Evolutionary conservation across 2,797 vertebrate species (phyloP).

Genomic region (Myotis pilosus): DNA sequence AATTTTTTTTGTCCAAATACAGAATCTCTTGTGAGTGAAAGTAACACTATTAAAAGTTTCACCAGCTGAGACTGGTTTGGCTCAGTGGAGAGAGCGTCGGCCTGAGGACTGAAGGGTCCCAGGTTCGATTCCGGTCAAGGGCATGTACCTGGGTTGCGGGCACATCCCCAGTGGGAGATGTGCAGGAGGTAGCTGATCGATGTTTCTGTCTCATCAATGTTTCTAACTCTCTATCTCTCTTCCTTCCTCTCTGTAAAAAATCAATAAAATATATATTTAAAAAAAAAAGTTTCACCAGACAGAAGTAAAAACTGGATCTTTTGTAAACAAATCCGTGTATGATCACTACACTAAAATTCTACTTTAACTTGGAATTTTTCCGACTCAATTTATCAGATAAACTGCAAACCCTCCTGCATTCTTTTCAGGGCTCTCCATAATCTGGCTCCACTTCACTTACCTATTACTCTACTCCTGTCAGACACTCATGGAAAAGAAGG

Average conservation of each 20-base stretch:
- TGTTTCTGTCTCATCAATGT: no score
- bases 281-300: not conserved
- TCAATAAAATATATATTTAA: no score
- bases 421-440: not conserved
- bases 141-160: no score
- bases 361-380: not conserved
- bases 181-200: no score
- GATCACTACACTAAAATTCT: not conserved
- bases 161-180: no score
- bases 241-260: no score
- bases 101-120: no score
- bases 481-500: not conserved
- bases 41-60: not conserved
- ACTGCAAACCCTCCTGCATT: not conserved
- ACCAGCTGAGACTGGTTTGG: no score
- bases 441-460: not conserved
- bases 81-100: no score
- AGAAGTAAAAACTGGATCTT: not conserved
- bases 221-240: no score
- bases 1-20: not conserved
- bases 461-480: not conserved
- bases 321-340: not conserved
- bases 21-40: not conserved
- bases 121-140: no score
- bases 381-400: not conserved